These are phyloP conservation scores for Homarus gammarus DNA, from an alignment of 2,888 invertebrate genomes.

Conservation along the genomic window DNA sequence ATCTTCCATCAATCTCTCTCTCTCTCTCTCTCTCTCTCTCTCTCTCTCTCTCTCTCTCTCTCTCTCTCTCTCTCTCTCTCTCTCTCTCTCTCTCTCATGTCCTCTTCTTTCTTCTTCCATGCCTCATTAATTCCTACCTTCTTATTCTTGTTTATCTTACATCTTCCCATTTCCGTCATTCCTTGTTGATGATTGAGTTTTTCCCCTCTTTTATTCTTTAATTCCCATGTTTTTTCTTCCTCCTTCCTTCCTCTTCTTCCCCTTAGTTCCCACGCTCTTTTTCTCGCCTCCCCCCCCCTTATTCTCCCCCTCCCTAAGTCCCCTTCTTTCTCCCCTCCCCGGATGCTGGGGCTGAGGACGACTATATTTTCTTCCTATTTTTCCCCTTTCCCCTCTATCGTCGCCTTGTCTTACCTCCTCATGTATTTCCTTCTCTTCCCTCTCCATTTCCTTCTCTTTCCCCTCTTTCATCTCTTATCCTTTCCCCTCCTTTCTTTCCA, in stretches of 20 bases:
- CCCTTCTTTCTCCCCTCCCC: neutral
- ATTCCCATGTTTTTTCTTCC: too few species aligned
- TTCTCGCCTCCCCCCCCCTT: neutral
- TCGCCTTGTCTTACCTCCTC: neutral
- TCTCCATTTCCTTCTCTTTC: too few species aligned
- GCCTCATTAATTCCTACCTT: neutral
- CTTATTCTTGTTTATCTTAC: too few species aligned
- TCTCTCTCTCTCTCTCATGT: neutral
- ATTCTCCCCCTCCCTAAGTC: neutral
- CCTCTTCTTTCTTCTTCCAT: neutral
- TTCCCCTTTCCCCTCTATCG: too few species aligned
- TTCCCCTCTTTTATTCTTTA: neutral
- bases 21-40: neutral
- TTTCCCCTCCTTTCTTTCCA: neutral
- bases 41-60: neutral
- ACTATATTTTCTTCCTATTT: neutral
- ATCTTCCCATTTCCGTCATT: too few species aligned
- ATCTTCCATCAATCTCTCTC: neutral
- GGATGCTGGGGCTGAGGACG: too few species aligned
- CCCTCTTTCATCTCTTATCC: neutral
- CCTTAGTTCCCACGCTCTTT: neutral
- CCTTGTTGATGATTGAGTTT: too few species aligned
- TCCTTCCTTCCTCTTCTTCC: neutral
- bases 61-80: neutral
- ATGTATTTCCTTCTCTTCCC: too few species aligned